Evolutionary conservation across 1,140 invertebrate genomes (phyloP).

Genomic region (Drosophila truncata): DNA sequence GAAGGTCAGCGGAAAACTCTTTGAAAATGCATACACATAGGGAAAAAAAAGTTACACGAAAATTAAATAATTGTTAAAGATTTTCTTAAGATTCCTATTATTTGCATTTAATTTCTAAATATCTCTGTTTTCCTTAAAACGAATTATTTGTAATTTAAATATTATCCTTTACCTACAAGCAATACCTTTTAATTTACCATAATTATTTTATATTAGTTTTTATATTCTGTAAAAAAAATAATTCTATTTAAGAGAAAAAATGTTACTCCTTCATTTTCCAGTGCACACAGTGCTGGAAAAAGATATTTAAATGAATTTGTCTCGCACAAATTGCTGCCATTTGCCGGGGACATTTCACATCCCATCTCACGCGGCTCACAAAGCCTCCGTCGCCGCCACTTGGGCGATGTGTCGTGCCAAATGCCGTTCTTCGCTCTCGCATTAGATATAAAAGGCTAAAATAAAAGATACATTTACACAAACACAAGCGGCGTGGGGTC

Average conservation of each 20-base stretch:
- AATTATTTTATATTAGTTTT: too few species aligned
- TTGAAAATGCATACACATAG: constrained; percentile 1
- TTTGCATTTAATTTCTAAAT: neutral
- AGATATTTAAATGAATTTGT: constrained; percentile 84
- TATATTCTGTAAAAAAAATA: neutral
- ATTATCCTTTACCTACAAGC: too few species aligned
- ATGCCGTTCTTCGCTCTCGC: constrained; percentile 74
- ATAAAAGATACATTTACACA: constrained; percentile 83
- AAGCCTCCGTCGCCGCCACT: constrained; percentile 66
- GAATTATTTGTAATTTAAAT: too few species aligned
- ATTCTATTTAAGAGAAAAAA: neutral
- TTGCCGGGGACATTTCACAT: constrained; percentile 63
- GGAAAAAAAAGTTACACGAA: neutral
- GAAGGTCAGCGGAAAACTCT: constrained; percentile 62
- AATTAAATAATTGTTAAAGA: too few species aligned
- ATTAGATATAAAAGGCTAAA: constrained; percentile 82
- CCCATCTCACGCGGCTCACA: constrained; percentile 38
- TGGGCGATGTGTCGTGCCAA: constrained; percentile 80
- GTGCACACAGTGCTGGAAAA: constrained; percentile 46
- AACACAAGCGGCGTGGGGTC: constrained; percentile 36
- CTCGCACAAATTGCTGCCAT: constrained; percentile 82
- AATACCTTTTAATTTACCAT: too few species aligned
- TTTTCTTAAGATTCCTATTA: too few species aligned
- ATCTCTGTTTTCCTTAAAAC: too few species aligned
- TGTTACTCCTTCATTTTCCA: neutral